phyloP scores from a whole-genome alignment of 2,113 vertebrate species.

The Myiopsitta monachus region DNA sequence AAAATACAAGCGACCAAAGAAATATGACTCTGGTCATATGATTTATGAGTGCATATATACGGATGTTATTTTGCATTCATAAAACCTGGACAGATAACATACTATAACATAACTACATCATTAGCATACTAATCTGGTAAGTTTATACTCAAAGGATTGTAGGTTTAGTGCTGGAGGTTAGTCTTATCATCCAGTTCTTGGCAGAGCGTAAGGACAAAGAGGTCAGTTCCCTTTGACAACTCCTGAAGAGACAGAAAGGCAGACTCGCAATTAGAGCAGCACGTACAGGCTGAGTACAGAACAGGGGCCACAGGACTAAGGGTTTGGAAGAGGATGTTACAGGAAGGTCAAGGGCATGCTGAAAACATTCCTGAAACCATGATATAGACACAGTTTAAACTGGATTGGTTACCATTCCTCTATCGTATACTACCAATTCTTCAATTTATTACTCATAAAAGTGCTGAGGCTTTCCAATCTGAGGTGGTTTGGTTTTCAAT shows the following conservation, averaged over 20 bases:
- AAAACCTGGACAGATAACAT: not conserved
- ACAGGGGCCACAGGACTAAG: not conserved
- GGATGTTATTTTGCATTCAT: not conserved
- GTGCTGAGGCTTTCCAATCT: accelerated
- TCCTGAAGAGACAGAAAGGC: not conserved
- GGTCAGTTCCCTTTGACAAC: not conserved
- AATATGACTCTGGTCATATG: accelerated
- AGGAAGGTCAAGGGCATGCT: not conserved
- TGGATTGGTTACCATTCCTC: not conserved
- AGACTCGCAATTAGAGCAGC: accelerated
- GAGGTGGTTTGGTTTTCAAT: accelerated
- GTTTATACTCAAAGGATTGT: accelerated
- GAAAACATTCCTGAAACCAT: accelerated
- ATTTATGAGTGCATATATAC: accelerated
- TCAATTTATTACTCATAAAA: not conserved
- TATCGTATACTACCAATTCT: accelerated
- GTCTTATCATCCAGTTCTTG: accelerated
- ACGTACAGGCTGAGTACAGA: not conserved
- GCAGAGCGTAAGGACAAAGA: not conserved
- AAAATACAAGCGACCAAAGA: not conserved
- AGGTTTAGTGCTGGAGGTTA: not conserved
- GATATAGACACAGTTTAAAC: accelerated
- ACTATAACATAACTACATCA: accelerated
- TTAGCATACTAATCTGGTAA: accelerated
- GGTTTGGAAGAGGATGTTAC: not conserved